Evolutionary conservation across 2,113 vertebrate genomes (phyloP), one percentile per base, ranked within the genome.

Genomic region (Bucco capensis): DNA sequence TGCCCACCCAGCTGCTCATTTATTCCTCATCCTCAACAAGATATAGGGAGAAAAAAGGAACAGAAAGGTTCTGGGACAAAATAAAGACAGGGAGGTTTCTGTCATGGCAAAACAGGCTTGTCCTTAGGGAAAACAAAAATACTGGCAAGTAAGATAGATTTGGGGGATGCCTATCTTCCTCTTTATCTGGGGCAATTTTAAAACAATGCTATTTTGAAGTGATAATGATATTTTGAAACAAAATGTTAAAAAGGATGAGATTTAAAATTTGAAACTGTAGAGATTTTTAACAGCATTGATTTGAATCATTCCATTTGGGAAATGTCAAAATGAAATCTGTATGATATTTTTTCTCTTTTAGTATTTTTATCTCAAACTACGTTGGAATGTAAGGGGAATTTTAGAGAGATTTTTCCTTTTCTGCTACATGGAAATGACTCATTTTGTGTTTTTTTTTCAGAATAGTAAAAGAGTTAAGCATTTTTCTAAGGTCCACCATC

Each of bases 381-480:
- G 14, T 78, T 54, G 57, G 30, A 76, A 12, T 47, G 24, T 62
- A 86, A 24, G 47, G 72, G 49, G 27, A 87, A 56, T 64, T 90
- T 93, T 62, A 62, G 83, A 77, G 85, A 83, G n/a, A 51, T 81
- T 88, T 73, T 65, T 12, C 19, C 46, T 21, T n/a, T 40, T 88
- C 38, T 90, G 51, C 44, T 94, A 64, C 35, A 86, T 86, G 49
- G 67, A 74, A 93, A 92, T 93, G 51, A 92, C 40, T 93, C 65
- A 88, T 74, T 62, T 62, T 66, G 5, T 66, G 51, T 53, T 94
- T 90, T 91, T 53, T 94, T 90, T 91, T 88, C 57, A 72, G 61
- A 78, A 37, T 35, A 83, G 44, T 8, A 72, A 49, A 92, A 71
- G 28, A 86, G 86, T 78, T 92, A 86, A 83, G 57, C 17, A 83